A percentile compares a stretch with the other conserved stretches of the same genome.
Conservation (phyloP, 1,140 invertebrate genomes). For the Pararge aegeria region DNA sequence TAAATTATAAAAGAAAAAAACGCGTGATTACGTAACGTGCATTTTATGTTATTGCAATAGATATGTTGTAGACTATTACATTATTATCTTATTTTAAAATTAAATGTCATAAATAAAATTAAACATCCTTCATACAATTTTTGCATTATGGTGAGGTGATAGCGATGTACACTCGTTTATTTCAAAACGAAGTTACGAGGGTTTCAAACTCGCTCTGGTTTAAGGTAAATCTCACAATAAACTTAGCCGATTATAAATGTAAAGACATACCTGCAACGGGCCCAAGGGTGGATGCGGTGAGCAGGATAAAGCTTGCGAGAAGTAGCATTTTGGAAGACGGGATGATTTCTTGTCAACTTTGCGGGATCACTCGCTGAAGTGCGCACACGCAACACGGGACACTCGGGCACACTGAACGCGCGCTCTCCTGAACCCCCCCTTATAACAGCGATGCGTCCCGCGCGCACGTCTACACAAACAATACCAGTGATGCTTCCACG, state of each 20-base stretch:
- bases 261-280: constrained; percentile 62
- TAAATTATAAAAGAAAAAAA: too few relatives aligned
- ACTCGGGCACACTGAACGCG: constrained; percentile 75
- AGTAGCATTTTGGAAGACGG: constrained; percentile 57
- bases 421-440: constrained; percentile 69
- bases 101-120: too few relatives aligned
- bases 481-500: constrained; percentile 43
- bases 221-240: too few relatives aligned
- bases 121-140: too few relatives aligned
- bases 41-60: too few relatives aligned
- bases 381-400: constrained; percentile 74
- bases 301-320: constrained; percentile 63
- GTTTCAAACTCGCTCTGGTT: too few relatives aligned
- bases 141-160: too few relatives aligned
- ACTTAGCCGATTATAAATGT: background rate
- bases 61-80: too few relatives aligned
- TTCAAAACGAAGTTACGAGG: too few relatives aligned
- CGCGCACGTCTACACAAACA: constrained; percentile 53
- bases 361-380: constrained; percentile 51
- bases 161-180: too few relatives aligned
- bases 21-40: too few relatives aligned
- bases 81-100: too few relatives aligned
- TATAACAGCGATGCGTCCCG: constrained; percentile 74
- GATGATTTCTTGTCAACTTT: constrained; percentile 37
- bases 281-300: constrained; percentile 62